These are phyloP conservation scores for Dasypus novemcinctus DNA, from an alignment of 2,113 vertebrate genomes.

Conservation along the genomic window DNA sequence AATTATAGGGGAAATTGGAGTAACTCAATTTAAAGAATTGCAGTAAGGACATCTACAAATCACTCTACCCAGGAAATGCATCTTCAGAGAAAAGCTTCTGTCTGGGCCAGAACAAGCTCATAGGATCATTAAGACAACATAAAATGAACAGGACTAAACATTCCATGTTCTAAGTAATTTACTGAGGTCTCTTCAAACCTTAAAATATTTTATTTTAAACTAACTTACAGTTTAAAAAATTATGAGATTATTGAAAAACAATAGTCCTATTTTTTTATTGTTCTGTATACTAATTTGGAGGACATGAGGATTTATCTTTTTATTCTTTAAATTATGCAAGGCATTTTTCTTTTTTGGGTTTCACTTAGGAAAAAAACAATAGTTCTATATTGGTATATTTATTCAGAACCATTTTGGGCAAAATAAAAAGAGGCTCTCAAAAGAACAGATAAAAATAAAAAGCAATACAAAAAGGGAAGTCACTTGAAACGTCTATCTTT, in stretches of 20 bases:
- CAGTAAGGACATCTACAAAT: constrained; percentile 34
- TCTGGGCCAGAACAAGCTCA: no score
- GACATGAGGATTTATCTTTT: neutral
- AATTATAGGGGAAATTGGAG: constrained; percentile 54
- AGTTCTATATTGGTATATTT: constrained; percentile 62
- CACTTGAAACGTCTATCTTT: constrained; percentile 38
- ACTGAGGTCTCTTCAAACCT: no score
- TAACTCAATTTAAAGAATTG: constrained; percentile 50
- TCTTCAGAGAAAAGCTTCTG: neutral
- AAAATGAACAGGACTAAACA: no score
- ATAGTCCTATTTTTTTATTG: constrained; percentile 12
- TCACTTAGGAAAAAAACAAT: constrained; percentile 49
- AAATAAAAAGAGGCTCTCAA: constrained; percentile 27
- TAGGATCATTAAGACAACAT: no score
- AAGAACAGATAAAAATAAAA: constrained; percentile 41
- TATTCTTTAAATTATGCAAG: constrained; percentile 63
- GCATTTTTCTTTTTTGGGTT: constrained; percentile 72
- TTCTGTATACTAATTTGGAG: constrained; percentile 67
- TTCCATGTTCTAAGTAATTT: no score
- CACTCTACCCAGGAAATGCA: constrained; percentile 46
- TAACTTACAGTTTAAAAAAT: constrained; percentile 39
- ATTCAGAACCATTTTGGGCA: constrained; percentile 62
- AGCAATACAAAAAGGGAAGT: constrained; percentile 17
- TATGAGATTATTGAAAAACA: constrained; percentile 39
- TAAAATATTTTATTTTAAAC: constrained; percentile 41